Conservation (phyloP, 2,888 invertebrate genomes). For the Epinotia demarniana region DNA sequence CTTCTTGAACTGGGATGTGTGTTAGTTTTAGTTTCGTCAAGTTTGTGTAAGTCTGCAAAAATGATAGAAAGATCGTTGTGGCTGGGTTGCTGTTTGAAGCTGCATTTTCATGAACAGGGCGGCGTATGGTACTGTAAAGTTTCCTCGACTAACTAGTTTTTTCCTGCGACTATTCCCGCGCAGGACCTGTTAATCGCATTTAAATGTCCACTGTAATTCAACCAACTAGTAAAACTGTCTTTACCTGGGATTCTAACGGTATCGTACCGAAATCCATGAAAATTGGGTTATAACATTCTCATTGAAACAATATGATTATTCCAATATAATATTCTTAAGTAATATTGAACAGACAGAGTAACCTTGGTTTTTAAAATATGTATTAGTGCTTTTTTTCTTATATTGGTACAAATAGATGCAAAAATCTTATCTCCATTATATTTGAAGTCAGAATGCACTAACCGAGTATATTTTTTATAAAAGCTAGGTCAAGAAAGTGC, state of each 20-base stretch:
- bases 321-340: no score
- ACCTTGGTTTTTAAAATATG: no score
- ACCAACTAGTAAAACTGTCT: no score
- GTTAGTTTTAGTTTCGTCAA: conserved; percentile 45
- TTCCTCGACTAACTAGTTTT: background rate
- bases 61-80: conserved; percentile 11
- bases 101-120: conserved; percentile 19
- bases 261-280: no score
- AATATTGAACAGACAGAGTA: no score
- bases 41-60: conserved; percentile 29
- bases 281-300: no score
- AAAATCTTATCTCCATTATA: no score
- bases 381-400: no score
- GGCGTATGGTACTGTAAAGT: background rate
- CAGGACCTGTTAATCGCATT: background rate
- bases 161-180: background rate
- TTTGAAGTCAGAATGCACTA: no score
- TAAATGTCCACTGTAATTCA: background rate
- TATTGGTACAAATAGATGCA: no score
- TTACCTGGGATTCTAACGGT: no score
- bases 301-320: no score
- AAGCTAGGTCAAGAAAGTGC: background rate
- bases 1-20: conserved; percentile 5
- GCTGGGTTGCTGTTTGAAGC: background rate
- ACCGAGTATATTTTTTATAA: background rate